Conservation (phyloP, 2,113 vertebrate genomes). For the human (Homo sapiens) region DNA sequence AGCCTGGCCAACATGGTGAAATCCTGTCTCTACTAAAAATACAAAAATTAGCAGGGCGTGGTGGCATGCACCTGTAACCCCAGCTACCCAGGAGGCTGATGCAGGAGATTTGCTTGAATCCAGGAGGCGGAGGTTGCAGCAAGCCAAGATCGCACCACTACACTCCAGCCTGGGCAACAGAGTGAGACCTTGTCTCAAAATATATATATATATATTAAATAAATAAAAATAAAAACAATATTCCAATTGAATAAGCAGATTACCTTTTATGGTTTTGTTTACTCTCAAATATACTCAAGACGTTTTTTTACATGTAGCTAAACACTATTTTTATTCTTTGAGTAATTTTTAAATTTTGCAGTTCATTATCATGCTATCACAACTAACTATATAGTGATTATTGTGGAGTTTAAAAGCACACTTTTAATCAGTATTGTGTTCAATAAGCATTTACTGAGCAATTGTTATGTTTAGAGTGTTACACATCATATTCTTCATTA, state of each 20-base stretch:
- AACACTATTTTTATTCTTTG: not conserved
- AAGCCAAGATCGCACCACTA: too few relatives aligned
- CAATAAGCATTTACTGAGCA: conserved; percentile 14
- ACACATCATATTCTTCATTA: not conserved
- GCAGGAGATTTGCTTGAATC: too few relatives aligned
- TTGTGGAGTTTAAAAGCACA: not conserved
- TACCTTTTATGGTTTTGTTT: not conserved
- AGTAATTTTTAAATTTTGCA: not conserved
- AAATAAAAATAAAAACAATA: not conserved
- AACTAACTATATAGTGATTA: not conserved
- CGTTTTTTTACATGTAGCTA: not conserved
- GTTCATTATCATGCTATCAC: not conserved
- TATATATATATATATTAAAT: too few relatives aligned
- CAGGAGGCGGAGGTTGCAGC: too few relatives aligned
- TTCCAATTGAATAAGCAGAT: not conserved
- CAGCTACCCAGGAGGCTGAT: too few relatives aligned
- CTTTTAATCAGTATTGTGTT: not conserved
- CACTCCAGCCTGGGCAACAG: too few relatives aligned
- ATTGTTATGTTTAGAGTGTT: not conserved
- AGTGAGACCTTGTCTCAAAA: too few relatives aligned
- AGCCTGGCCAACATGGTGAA: too few relatives aligned
- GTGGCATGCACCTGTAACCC: too few relatives aligned
- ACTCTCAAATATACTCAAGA: not conserved
- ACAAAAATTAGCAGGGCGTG: too few relatives aligned
- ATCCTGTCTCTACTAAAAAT: too few relatives aligned